Percentiles rank a stretch among this genome's conserved stretches.
These are phyloP conservation scores for Meloidogyne floridensis DNA, from an alignment of 1,140 invertebrate species.

Conservation along the genomic window DNA sequence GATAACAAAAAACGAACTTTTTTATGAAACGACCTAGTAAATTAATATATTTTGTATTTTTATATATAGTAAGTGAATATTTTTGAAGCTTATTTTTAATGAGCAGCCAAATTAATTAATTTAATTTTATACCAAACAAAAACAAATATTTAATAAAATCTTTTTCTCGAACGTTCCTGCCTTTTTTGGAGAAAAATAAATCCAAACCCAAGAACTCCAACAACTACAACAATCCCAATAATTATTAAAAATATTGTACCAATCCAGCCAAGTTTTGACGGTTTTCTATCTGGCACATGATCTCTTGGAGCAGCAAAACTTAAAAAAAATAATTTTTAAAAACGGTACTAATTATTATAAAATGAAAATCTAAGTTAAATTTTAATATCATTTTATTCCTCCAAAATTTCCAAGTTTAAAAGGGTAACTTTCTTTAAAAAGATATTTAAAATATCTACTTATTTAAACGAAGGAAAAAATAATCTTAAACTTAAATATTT, in stretches of 20 bases:
- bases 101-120: conserved; percentile 4
- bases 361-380: no score
- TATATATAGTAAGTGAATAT: neutral
- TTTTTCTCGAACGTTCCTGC: conserved; percentile 55
- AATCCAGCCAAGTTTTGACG: conserved; percentile 62
- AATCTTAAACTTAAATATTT: no score
- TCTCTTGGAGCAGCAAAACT: conserved; percentile 60
- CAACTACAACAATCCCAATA: conserved; percentile 58
- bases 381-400: no score
- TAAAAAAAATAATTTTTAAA: neutral
- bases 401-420: no score
- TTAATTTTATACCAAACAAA: conserved; percentile 10
- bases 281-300: conserved; percentile 53
- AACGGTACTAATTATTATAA: no score
- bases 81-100: neutral
- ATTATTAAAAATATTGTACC: conserved; percentile 58
- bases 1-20: no score
- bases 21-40: no score
- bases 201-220: conserved; percentile 58
- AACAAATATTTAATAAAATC: conserved; percentile 54
- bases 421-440: no score
- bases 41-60: neutral
- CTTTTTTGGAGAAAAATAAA: conserved; percentile 56
- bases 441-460: no score
- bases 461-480: no score